Conservation (phyloP, 2,113 vertebrate genomes). For the Illadopsis cleaveri region DNA sequence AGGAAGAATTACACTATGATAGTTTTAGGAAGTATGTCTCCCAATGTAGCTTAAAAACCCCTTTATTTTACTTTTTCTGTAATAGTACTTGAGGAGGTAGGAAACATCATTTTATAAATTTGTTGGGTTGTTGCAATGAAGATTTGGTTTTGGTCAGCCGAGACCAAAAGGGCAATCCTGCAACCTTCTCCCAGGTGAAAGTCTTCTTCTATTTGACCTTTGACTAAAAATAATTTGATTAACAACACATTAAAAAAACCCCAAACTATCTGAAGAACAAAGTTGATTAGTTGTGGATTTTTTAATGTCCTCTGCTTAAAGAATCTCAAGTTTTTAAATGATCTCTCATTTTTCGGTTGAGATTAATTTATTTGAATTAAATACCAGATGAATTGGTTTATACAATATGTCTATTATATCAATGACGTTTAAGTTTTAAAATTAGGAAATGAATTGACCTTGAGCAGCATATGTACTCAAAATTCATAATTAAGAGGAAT, state of each 20-base stretch:
- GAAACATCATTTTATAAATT: neutral
- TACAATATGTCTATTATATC: neutral
- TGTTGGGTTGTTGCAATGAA: neutral
- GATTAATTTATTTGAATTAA: conserved; percentile 1
- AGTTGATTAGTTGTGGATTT: neutral
- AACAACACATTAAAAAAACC: neutral
- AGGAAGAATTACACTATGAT: neutral
- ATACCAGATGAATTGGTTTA: neutral
- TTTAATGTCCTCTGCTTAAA: neutral
- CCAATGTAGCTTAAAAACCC: neutral
- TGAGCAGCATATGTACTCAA: conserved; percentile 41
- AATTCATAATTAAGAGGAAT: conserved; percentile 45
- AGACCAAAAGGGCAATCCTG: neutral
- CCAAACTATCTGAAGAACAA: neutral
- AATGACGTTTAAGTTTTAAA: conserved; percentile 20
- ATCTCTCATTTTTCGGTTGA: neutral
- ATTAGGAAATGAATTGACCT: conserved; percentile 39
- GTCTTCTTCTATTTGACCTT: neutral
- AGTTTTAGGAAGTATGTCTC: neutral
- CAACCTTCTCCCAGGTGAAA: neutral
- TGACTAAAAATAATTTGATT: neutral
- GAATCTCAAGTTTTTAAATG: neutral
- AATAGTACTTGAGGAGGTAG: neutral
- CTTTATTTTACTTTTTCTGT: neutral
- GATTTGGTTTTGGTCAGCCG: neutral